These are phyloP conservation scores for Ia io DNA, from an alignment of 2,113 vertebrate genomes.

Conservation along the genomic window DNA sequence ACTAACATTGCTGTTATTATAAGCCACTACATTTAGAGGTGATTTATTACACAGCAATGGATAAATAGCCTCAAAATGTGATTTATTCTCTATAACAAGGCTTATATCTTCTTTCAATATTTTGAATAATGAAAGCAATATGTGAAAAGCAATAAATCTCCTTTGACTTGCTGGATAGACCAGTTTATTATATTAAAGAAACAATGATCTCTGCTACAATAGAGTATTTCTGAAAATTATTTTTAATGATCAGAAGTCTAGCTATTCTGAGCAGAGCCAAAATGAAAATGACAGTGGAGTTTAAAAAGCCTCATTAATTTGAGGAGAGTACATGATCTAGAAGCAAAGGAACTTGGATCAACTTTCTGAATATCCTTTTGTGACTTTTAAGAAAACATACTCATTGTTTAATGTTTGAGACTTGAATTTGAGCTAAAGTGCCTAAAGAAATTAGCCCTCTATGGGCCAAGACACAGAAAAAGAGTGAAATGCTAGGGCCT, in stretches of 20 bases:
- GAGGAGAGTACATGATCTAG: neutral
- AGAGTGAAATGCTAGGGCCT: neutral
- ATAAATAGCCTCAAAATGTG: too few species aligned
- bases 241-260: constrained; percentile 43
- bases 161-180: neutral
- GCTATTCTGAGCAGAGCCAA: neutral
- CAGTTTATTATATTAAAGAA: constrained; percentile 8
- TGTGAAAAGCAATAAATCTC: neutral
- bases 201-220: neutral
- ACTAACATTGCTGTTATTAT: neutral
- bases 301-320: constrained; percentile 47
- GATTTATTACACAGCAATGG: neutral
- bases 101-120: neutral
- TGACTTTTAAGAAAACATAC: neutral
- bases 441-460: neutral
- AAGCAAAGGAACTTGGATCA: constrained; percentile 13
- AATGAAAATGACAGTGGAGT: constrained; percentile 26
- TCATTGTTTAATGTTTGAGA: neutral
- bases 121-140: constrained; percentile 36
- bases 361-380: constrained; percentile 1
- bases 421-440: neutral
- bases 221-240: constrained; percentile 30
- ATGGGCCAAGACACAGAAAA: neutral
- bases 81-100: neutral
- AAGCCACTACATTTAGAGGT: neutral